A percentile compares a stretch with the other conserved stretches of the same genome.
phyloP scores from a whole-genome alignment of 2,888 invertebrate species.

The Therioaphis trifolii region DNA sequence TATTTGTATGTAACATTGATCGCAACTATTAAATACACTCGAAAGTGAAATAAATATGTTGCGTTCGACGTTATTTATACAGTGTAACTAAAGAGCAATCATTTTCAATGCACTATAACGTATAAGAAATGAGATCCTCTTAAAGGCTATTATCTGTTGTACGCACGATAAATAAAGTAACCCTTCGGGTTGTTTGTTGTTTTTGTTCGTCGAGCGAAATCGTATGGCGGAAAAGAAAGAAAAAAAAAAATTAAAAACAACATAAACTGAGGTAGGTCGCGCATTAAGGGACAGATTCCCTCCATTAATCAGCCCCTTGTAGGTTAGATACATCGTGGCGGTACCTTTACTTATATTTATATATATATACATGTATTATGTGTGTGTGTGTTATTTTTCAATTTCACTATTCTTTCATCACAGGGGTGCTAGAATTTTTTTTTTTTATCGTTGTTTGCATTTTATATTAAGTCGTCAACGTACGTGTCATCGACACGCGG shows the following conservation, averaged over 20 bases:
- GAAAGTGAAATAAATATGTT: neutral
- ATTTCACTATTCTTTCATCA: constrained; percentile 5
- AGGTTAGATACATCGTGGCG: too few relatives aligned
- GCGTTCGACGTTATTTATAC: neutral
- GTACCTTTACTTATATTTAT: neutral
- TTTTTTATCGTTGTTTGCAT: constrained; percentile 21
- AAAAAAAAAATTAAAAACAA: constrained; percentile 14
- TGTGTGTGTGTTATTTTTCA: constrained; percentile 40
- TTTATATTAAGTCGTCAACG: constrained; percentile 56
- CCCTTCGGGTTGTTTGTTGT: constrained; percentile 4
- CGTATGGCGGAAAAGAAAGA: neutral
- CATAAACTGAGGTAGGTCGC: constrained; percentile 37
- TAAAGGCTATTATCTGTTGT: neutral
- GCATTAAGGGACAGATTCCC: constrained; percentile 3
- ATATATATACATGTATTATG: neutral
- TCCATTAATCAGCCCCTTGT: constrained; percentile 49
- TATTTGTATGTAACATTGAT: neutral
- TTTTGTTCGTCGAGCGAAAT: constrained; percentile 30
- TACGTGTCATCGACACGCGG: constrained; percentile 14
- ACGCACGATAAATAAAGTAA: neutral
- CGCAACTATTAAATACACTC: neutral
- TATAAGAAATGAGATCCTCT: constrained; percentile 2
- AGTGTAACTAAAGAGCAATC: neutral
- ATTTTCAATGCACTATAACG: neutral
- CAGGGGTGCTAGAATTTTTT: neutral